phyloP scores from a whole-genome alignment of 2,113 vertebrate genomes.

The Dromas ardeola region DNA sequence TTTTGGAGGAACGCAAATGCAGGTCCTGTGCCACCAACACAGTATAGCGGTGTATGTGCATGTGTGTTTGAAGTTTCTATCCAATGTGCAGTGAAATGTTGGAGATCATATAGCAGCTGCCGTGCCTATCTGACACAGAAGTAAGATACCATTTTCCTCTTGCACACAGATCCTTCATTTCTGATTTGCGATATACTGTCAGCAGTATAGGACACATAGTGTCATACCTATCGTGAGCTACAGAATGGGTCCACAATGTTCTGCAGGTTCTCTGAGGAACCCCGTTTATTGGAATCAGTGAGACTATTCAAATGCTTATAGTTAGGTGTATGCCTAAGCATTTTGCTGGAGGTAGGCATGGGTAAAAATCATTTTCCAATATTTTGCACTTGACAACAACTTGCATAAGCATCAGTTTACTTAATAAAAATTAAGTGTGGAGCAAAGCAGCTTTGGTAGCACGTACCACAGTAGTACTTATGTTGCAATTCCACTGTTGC shows the following conservation, averaged over 20 bases:
- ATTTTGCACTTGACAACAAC: not conserved
- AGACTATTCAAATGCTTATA: not conserved
- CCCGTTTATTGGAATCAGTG: not conserved
- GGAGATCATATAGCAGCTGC: not conserved
- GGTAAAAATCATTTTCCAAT: not conserved
- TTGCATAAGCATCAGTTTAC: not conserved
- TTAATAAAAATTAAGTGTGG: not conserved
- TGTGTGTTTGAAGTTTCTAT: not conserved
- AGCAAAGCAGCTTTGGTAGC: not conserved
- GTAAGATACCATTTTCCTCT: not conserved
- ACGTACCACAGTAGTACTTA: not conserved
- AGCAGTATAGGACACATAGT: not conserved
- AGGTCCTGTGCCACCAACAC: not conserved
- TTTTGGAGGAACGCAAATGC: not conserved
- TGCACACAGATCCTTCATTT: not conserved
- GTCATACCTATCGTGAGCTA: rapidly evolving
- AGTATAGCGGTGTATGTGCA: not conserved
- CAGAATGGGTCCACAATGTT: not conserved
- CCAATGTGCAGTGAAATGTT: not conserved
- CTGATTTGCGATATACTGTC: not conserved
- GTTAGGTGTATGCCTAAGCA: not conserved
- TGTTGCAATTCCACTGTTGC: slow-evolving; percentile 10
- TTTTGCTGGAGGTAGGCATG: not conserved
- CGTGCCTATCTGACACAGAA: not conserved
- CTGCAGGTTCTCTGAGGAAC: not conserved